These are phyloP conservation scores for Menidia menidia DNA, from an alignment of 2,797 vertebrate genomes.

Conservation along the genomic window DNA sequence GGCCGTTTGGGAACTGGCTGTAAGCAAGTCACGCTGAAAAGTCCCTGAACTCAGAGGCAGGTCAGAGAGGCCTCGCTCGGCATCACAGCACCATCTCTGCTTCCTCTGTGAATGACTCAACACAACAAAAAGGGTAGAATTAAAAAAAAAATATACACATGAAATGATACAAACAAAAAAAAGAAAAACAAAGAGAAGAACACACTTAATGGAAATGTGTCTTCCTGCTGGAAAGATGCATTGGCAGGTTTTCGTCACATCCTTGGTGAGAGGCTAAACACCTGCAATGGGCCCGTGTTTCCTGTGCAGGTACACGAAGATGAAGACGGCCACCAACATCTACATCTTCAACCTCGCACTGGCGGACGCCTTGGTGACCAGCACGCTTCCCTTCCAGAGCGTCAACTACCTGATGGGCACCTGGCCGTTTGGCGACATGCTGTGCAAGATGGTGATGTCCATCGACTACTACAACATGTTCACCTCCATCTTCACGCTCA, in stretches of 20 bases:
- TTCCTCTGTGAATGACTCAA: not conserved
- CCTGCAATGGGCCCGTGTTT: not conserved
- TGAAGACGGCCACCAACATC: conserved; percentile 99
- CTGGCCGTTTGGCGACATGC: conserved; percentile 94
- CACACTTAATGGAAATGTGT: not conserved
- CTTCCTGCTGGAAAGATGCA: not conserved
- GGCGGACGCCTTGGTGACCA: conserved; percentile 95
- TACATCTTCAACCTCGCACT: conserved; percentile 98
- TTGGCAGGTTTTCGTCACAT: not conserved
- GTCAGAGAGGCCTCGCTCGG: too few species aligned
- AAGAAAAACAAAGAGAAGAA: not conserved
- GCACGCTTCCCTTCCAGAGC: conserved; percentile 98
- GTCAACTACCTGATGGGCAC: conserved; percentile 98
- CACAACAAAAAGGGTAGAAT: not conserved
- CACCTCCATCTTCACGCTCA: conserved; percentile 98
- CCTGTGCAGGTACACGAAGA: conserved; percentile 93
- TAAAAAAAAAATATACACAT: not conserved
- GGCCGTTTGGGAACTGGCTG: too few species aligned
- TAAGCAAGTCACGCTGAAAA: too few species aligned
- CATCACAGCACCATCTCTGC: not conserved
- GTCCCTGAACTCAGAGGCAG: not conserved
- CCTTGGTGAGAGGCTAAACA: not conserved
- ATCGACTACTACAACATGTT: conserved; percentile 99
- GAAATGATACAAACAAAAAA: not conserved
- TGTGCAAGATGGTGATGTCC: conserved; percentile 97